Percentiles rank a stretch among this genome's conserved stretches.
phyloP scores from a whole-genome alignment of 53 echinoderm and acorn worm genomes.

The Glandiceps talaboti region DNA sequence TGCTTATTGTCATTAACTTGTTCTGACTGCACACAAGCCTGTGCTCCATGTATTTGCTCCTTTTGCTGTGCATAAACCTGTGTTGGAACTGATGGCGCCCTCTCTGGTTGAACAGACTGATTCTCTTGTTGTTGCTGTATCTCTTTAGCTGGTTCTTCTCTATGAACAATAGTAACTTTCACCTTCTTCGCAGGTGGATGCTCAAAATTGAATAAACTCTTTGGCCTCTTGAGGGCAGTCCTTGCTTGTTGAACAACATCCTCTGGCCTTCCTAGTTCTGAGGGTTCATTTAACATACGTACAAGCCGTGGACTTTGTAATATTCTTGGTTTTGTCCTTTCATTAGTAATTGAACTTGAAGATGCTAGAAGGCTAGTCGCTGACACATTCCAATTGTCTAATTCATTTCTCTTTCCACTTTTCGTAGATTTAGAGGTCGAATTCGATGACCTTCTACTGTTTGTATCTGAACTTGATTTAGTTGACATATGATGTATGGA shows the following conservation, averaged over 20 bases:
- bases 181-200: neutral
- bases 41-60: conserved; percentile 16
- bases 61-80: conserved; percentile 1
- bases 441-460: neutral
- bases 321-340: neutral
- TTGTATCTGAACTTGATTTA: neutral
- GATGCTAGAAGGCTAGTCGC: neutral
- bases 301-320: neutral
- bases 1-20: conserved; percentile 5
- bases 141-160: neutral
- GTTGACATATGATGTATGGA: neutral
- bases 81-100: neutral
- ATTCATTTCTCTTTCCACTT: neutral
- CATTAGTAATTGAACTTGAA: neutral
- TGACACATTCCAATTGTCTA: neutral
- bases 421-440: neutral
- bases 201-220: neutral
- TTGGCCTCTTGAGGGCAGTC: neutral
- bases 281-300: neutral
- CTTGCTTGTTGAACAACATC: neutral
- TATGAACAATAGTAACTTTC: neutral
- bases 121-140: neutral
- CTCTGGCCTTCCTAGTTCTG: neutral
- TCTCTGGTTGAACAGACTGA: neutral
- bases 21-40: conserved; percentile 9